Evolutionary conservation across 2,113 vertebrate genomes (phyloP).

Genomic region (Ardeotis arabs): DNA sequence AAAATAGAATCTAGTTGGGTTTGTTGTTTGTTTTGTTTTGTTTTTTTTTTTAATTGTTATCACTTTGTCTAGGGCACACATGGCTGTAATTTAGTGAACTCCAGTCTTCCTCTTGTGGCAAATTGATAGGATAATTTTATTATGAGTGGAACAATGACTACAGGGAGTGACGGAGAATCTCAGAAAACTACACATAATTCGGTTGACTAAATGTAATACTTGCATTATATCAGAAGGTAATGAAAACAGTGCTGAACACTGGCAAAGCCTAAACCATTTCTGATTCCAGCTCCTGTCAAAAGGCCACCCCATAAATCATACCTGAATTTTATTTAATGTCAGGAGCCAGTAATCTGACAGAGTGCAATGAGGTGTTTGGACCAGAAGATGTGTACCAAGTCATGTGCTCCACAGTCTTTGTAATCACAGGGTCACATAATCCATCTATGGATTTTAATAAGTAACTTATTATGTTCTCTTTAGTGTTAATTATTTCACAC

Average conservation of each 20-base stretch:
- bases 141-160: slow-evolving; percentile 79
- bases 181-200: slow-evolving; percentile 73
- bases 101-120: slow-evolving; percentile 77
- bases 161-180: slow-evolving; percentile 73
- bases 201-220: slow-evolving; percentile 80
- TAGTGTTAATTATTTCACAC: slow-evolving; percentile 85
- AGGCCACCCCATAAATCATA: slow-evolving; percentile 77
- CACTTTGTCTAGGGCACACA: slow-evolving; percentile 71
- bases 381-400: slow-evolving; percentile 74
- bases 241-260: slow-evolving; percentile 71
- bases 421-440: slow-evolving; percentile 80
- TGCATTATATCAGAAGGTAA: slow-evolving; percentile 72
- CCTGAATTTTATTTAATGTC: slow-evolving; percentile 75
- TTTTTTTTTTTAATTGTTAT: slow-evolving; percentile 70
- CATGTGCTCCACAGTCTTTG: slow-evolving; percentile 77
- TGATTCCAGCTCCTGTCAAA: slow-evolving; percentile 74
- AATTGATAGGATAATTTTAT: slow-evolving; percentile 82
- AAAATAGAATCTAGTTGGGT: slow-evolving; percentile 60
- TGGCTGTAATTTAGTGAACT: slow-evolving; percentile 78
- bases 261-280: slow-evolving; percentile 69
- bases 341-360: slow-evolving; percentile 73
- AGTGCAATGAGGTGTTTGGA: slow-evolving; percentile 78
- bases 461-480: slow-evolving; percentile 86
- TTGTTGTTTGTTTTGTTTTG: not conserved
- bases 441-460: slow-evolving; percentile 88